Evolutionary conservation across 2,888 invertebrate genomes (phyloP), one percentile per base, ranked within the genome.

Genomic region (Creontiades dilutus): DNA sequence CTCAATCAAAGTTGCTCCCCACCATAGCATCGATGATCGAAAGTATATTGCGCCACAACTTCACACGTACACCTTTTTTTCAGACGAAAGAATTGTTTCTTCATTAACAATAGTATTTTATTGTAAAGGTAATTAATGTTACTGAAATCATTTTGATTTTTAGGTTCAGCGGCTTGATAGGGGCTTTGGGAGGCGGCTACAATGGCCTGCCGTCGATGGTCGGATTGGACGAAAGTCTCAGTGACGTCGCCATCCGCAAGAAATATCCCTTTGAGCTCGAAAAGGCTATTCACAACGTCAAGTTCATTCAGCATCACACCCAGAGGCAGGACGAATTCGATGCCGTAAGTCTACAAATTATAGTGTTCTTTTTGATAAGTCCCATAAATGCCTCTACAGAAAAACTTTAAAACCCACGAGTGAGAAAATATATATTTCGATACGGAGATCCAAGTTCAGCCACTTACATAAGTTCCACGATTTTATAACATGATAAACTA

Each of bases 221-320:
- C 7, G 97, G 97, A 4, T 94, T 97, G 28, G 97, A 97, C 92
- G 97, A 97, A 93, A 97, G 97, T 28, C 93, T 96, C 92, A 96
- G 96, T 92, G 97, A 97, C 92, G 96, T 97, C 23, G 96, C 95
- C 19, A 95, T 95, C 5, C 94, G 96, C 91, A 97, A 97, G 94
- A 98, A 97, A 93, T 98, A 97, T 93, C 98, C 98, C 0, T 97
- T 97, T 93, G 98, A 98, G 93, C 94, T 98, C 92, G 98, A 98
- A 93, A 97, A 98, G 93, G 98, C 98, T 81, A 97, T 98, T 92
- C 97, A 98, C 93, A 98, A 98, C 93, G 97, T 98, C 86, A 97
- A 97, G 96, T 98, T 98, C 93, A 98, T 98, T 92, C 98, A 98
- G 92, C 97, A 98, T 93, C 98, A 98, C 93, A 97, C 98, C 93